A percentile compares a stretch with the other conserved stretches of the same genome.
phyloP scores from a whole-genome alignment of 2,888 invertebrate genomes.

The Pinctada fucata region DNA sequence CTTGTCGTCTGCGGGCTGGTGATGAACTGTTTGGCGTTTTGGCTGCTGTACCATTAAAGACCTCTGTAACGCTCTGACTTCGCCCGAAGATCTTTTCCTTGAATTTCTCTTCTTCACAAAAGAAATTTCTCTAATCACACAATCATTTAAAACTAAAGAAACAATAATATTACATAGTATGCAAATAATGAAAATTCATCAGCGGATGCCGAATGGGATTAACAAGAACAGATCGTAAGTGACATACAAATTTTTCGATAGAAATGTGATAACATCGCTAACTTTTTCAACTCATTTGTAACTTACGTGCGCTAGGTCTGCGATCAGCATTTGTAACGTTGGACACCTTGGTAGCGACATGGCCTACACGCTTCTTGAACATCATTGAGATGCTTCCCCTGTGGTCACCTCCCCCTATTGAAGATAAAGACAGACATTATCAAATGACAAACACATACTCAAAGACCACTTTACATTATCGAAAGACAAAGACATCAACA shows the following conservation, averaged over 20 bases:
- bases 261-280: too few species aligned
- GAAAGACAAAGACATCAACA: too few species aligned
- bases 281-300: too few species aligned
- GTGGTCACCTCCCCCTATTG: conserved; percentile 16
- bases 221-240: too few species aligned
- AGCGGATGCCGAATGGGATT: too few species aligned
- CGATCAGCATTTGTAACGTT: conserved; percentile 46
- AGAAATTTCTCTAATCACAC: too few species aligned
- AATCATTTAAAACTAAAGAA: too few species aligned
- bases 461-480: too few species aligned
- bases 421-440: not conserved
- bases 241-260: too few species aligned
- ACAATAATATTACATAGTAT: too few species aligned
- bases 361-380: conserved; percentile 40
- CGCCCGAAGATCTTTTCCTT: conserved; percentile 16
- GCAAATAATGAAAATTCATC: too few species aligned
- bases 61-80: conserved; percentile 32
- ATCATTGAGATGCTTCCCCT: conserved; percentile 39
- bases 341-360: conserved; percentile 52
- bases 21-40: conserved; percentile 13
- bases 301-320: conserved; percentile 36
- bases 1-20: conserved; percentile 17
- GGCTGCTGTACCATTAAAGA: conserved; percentile 6
- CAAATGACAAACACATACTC: too few species aligned
- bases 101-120: conserved; percentile 18